Conservation (phyloP, 2,888 invertebrate genomes). For the Callosobruchus maculatus region DNA sequence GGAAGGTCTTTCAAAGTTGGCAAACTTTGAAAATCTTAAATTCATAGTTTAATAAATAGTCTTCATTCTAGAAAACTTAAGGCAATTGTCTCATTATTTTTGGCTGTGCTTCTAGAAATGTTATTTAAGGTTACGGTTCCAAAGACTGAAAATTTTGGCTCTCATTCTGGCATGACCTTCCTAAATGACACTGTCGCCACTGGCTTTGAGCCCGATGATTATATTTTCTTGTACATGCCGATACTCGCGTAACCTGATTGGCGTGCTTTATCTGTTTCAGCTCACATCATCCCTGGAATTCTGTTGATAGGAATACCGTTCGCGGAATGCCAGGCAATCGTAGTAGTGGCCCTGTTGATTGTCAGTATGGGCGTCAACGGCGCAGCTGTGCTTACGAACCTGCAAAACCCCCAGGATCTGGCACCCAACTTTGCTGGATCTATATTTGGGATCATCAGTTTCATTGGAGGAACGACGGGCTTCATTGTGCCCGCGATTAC, state of each 20-base stretch:
- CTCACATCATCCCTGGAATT: constrained; percentile 55
- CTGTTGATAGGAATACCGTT: constrained; percentile 40
- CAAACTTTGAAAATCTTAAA: too few relatives aligned
- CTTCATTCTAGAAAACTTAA: too few relatives aligned
- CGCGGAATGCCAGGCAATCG: constrained; percentile 23
- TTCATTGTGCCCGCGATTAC: constrained; percentile 32
- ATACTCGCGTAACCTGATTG: constrained; percentile 1
- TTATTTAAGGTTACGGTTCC: too few relatives aligned
- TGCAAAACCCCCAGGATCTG: constrained; percentile 36
- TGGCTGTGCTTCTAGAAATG: too few relatives aligned
- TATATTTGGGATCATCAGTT: constrained; percentile 34
- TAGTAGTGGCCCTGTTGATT: constrained; percentile 28
- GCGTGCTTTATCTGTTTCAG: constrained; percentile 41
- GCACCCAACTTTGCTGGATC: constrained; percentile 37
- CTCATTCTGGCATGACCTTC: too few relatives aligned
- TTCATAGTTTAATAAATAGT: too few relatives aligned
- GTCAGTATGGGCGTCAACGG: constrained; percentile 33
- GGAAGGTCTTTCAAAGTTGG: too few relatives aligned
- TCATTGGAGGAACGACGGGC: constrained; percentile 33
- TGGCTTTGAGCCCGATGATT: too few relatives aligned
- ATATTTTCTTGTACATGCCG: too few relatives aligned
- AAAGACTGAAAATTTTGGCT: too few relatives aligned
- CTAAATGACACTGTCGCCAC: too few relatives aligned
- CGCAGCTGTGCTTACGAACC: constrained; percentile 31
- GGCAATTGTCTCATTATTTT: too few relatives aligned